Evolutionary conservation across 2,113 vertebrate genomes (phyloP).

Genomic region (Pardalotus punctatus): DNA sequence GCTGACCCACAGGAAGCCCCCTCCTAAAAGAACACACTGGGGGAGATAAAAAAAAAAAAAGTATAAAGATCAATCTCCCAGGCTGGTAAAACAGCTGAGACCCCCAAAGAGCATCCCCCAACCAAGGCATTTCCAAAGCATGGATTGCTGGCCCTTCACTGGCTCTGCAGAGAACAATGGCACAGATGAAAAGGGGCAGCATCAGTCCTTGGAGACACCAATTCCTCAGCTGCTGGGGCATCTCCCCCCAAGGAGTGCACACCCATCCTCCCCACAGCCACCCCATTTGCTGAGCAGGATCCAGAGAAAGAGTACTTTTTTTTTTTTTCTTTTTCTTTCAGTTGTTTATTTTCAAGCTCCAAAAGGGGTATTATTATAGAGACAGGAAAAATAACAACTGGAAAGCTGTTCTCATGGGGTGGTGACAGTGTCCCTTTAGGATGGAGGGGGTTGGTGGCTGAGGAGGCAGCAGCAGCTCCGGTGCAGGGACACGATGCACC

Average conservation of each 20-base stretch:
- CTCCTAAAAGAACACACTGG: not conserved
- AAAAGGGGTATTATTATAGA: not conserved
- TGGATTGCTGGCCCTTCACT: not conserved
- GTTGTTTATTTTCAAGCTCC: constrained; percentile 50
- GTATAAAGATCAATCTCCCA: not conserved
- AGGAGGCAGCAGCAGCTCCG: not conserved
- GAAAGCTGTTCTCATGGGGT: not conserved
- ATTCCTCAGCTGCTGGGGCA: not conserved
- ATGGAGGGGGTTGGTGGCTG: not conserved
- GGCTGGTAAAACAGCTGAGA: not conserved
- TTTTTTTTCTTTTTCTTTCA: not conserved
- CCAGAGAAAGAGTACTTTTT: not conserved
- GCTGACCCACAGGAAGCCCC: not conserved
- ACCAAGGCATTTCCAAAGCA: not conserved
- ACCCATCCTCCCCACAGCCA: not conserved
- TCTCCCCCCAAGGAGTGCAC: not conserved
- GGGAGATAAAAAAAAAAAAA: not conserved
- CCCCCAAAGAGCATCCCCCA: not conserved
- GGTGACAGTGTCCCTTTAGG: not conserved
- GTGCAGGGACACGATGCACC: not conserved
- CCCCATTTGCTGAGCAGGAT: not conserved
- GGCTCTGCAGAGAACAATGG: not conserved
- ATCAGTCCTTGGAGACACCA: not conserved
- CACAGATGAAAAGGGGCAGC: not conserved
- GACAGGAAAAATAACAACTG: constrained; percentile 37